A percentile compares a stretch with the other conserved stretches of the same genome.
Conservation (phyloP, 2,888 invertebrate species). For the Nymphalis urticae region DNA sequence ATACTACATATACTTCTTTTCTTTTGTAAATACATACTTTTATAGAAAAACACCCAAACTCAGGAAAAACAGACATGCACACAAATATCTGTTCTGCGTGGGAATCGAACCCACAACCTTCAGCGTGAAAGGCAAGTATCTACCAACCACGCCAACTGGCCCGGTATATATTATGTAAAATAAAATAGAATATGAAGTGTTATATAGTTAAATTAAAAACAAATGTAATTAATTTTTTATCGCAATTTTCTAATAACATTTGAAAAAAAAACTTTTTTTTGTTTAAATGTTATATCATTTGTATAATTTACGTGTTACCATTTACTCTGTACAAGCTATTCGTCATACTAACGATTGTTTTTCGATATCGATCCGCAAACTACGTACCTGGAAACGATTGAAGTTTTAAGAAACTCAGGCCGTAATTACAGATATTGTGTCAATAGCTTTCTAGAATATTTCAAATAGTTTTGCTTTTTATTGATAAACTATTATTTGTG, state of each 20-base stretch:
- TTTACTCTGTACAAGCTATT: constrained; percentile 36
- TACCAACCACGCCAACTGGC: no score
- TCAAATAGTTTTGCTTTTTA: neutral
- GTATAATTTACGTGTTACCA: constrained; percentile 31
- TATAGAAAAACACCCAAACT: no score
- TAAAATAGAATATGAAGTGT: no score
- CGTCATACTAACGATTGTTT: constrained; percentile 51
- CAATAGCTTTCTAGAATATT: constrained; percentile 12
- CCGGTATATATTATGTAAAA: no score
- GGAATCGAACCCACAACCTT: no score
- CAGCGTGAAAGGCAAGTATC: no score
- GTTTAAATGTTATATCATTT: neutral
- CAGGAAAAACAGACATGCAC: no score
- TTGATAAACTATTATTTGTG: constrained; percentile 3
- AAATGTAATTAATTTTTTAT: no score
- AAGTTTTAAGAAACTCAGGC: constrained; percentile 45
- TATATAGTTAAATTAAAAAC: no score
- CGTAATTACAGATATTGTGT: constrained; percentile 37
- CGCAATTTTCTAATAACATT: neutral
- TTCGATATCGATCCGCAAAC: constrained; percentile 49
- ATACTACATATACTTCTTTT: no score
- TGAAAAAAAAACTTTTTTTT: neutral
- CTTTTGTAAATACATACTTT: no score
- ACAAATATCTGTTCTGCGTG: no score
- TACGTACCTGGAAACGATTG: constrained; percentile 63